A percentile compares a stretch with the other conserved stretches of the same genome.
Conservation (phyloP, 2,113 vertebrate species). For the Orycteropus afer region DNA sequence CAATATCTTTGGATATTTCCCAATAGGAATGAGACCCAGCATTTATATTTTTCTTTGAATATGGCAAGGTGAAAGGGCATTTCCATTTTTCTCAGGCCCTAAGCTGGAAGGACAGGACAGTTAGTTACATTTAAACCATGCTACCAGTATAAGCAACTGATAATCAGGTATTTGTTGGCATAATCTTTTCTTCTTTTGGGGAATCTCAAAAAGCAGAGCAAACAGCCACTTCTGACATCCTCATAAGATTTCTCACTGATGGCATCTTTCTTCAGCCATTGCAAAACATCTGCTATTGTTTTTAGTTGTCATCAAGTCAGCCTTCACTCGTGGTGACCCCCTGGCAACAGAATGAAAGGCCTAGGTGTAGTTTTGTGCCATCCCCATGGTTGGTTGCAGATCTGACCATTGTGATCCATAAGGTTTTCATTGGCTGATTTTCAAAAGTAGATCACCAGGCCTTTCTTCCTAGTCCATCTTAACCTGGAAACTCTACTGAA, state of each 20-base stretch:
- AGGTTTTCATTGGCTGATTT: too few relatives aligned
- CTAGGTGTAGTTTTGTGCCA: too few relatives aligned
- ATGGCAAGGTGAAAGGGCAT: not conserved
- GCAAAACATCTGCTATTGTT: too few relatives aligned
- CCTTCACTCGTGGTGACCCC: too few relatives aligned
- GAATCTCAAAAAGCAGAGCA: not conserved
- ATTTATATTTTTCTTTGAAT: conserved; percentile 71
- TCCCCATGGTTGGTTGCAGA: too few relatives aligned
- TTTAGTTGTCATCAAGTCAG: too few relatives aligned
- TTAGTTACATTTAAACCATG: not conserved
- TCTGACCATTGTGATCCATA: too few relatives aligned
- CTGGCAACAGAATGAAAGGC: too few relatives aligned
- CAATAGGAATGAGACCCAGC: conserved; percentile 65
- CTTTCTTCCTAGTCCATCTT: too few relatives aligned
- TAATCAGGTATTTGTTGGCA: not conserved
- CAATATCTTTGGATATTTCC: conserved; percentile 73
- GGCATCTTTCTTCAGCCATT: not conserved
- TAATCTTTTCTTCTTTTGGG: not conserved
- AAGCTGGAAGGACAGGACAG: not conserved
- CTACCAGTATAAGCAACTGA: not conserved
- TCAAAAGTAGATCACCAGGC: too few relatives aligned
- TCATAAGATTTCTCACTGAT: not conserved
- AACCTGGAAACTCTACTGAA: too few relatives aligned
- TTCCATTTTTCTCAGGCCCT: not conserved
- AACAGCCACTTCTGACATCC: not conserved